phyloP scores from a whole-genome alignment of 2,888 invertebrate genomes.

The Ectemnius continuus region DNA sequence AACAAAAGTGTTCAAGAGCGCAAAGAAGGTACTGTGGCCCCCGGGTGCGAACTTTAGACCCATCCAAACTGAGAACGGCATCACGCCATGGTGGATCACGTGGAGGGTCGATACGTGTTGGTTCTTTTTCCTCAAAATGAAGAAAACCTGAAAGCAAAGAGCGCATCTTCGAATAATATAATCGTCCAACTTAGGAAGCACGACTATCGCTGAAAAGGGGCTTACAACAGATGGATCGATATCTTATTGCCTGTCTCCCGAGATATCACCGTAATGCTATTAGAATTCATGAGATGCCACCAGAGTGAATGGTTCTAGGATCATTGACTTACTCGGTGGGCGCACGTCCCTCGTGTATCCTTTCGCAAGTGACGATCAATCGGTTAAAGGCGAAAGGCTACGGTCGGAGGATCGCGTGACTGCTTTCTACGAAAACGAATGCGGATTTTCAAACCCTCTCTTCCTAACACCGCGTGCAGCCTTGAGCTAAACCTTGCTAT shows the following conservation, averaged over 20 bases:
- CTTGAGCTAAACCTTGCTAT: conserved; percentile 32
- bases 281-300: no score
- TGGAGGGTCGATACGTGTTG: conserved; percentile 96
- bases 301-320: no score
- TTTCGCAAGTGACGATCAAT: neutral
- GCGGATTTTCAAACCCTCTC: neutral
- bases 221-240: no score
- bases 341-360: neutral
- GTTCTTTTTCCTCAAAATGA: conserved; percentile 95
- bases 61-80: conserved; percentile 97
- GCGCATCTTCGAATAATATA: no score
- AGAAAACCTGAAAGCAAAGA: conserved; percentile 84
- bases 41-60: conserved; percentile 97
- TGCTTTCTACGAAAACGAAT: conserved; percentile 10
- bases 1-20: conserved; percentile 95
- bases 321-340: no score
- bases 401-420: conserved; percentile 5
- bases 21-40: conserved; percentile 98
- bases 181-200: no score
- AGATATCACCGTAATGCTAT: no score
- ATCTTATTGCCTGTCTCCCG: neutral
- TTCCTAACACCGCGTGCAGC: neutral
- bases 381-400: neutral
- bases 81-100: conserved; percentile 97
- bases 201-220: no score